Percentiles rank a stretch among this genome's conserved stretches.
Evolutionary conservation across 2,113 vertebrate species (phyloP).

Genomic region (Notiomystis cincta): DNA sequence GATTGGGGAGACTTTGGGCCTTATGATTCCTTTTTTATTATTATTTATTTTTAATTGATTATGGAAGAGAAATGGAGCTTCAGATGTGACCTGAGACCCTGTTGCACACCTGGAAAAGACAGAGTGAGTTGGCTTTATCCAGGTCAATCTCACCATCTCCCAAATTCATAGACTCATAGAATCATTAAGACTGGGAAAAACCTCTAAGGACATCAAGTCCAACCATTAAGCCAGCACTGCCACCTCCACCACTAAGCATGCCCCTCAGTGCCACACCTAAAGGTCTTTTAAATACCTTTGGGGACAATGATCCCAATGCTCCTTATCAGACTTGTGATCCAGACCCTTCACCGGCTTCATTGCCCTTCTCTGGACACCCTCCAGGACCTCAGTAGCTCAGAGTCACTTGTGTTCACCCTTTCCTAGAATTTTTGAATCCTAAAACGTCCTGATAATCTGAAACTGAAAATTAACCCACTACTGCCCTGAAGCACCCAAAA

Average conservation of each 20-base stretch:
- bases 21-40: not conserved
- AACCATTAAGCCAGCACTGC: not conserved
- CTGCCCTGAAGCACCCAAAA: not conserved
- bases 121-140: not conserved
- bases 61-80: not conserved
- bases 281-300: not conserved
- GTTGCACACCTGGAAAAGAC: not conserved
- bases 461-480: not conserved
- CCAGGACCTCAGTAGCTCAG: not conserved
- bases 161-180: not conserved
- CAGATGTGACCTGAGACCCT: not conserved
- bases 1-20: not conserved
- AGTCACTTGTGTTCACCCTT: not conserved
- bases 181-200: not conserved
- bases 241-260: not conserved
- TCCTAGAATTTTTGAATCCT: not conserved
- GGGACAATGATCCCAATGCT: not conserved
- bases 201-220: not conserved
- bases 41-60: not conserved
- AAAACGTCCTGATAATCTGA: not conserved
- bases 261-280: not conserved
- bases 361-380: not conserved
- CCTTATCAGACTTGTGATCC: not conserved
- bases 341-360: not conserved
- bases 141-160: not conserved